Conservation (phyloP, 2,888 invertebrate species). For the Oscheius onirici region DNA sequence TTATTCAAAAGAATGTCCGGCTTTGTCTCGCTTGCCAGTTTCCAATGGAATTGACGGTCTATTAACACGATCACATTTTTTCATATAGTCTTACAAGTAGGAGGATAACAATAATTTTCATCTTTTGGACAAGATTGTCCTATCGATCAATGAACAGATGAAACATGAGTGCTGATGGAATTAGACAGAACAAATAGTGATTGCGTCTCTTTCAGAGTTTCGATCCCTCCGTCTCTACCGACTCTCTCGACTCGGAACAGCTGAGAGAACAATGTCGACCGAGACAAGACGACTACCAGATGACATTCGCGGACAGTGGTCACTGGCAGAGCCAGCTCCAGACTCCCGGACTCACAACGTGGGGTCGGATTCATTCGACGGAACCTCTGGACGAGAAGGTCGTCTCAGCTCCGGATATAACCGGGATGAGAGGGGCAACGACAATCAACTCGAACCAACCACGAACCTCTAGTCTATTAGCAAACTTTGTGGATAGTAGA, state of each 20-base stretch:
- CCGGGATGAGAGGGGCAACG: not conserved
- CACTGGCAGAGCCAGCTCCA: constrained; percentile 61
- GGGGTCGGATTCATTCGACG: constrained; percentile 68
- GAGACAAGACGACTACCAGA: constrained; percentile 68
- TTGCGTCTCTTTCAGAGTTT: constrained; percentile 28
- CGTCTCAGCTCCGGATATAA: constrained; percentile 50
- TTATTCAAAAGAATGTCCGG: no score
- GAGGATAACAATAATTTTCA: no score
- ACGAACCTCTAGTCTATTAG: constrained; percentile 60
- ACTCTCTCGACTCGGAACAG: constrained; percentile 67
- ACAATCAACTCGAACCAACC: not conserved
- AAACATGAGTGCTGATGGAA: no score
- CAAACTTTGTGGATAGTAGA: constrained; percentile 60
- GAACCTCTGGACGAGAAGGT: constrained; percentile 59
- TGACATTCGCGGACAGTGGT: constrained; percentile 70
- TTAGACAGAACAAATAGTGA: not conserved
- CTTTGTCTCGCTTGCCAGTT: no score
- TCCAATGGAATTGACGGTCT: no score
- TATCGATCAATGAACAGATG: no score
- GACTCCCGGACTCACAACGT: constrained; percentile 64
- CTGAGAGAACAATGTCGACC: constrained; percentile 56
- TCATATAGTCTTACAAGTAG: no score
- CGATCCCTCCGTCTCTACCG: constrained; percentile 66
- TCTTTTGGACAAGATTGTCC: no score
- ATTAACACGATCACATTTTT: no score